These are phyloP conservation scores for Trimorus sp. DNA, from an alignment of 2,888 invertebrate species.

Conservation along the genomic window DNA sequence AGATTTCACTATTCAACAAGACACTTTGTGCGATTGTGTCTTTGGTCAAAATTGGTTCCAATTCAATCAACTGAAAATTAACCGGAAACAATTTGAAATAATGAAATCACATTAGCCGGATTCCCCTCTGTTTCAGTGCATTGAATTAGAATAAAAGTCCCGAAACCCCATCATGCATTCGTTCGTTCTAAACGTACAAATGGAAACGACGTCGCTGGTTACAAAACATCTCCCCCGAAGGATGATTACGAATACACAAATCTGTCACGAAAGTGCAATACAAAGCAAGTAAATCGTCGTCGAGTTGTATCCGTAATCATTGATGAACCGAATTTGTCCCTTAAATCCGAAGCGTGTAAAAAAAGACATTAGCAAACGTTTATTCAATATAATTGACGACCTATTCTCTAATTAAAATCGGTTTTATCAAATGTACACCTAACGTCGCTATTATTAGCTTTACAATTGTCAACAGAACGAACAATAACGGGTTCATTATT, in stretches of 20 bases:
- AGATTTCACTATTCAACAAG: not conserved
- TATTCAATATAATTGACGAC: conserved; percentile 57
- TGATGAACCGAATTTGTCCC: conserved; percentile 16
- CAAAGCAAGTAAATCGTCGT: not conserved
- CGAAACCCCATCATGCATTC: not conserved
- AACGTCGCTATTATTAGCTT: conserved; percentile 41
- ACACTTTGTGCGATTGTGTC: conserved; percentile 6
- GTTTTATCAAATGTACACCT: conserved; percentile 52
- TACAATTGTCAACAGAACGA: conserved; percentile 45
- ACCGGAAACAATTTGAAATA: no score
- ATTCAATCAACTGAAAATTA: no score
- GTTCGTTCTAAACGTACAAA: conserved; percentile 23
- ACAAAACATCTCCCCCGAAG: not conserved
- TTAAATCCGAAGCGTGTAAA: conserved; percentile 42
- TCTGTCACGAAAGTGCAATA: not conserved
- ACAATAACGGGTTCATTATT: conserved; percentile 43
- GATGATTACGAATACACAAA: conserved; percentile 33
- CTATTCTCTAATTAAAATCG: conserved; percentile 54
- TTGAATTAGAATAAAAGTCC: conserved; percentile 13
- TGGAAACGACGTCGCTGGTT: conserved; percentile 1
- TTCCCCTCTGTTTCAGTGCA: conserved; percentile 24
- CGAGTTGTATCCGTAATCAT: conserved; percentile 15
- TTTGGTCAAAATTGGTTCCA: not conserved
- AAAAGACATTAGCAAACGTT: conserved; percentile 42
- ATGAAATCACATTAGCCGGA: no score